These are phyloP conservation scores for Strix aluco DNA, from an alignment of 2,113 vertebrate genomes.

Conservation along the genomic window DNA sequence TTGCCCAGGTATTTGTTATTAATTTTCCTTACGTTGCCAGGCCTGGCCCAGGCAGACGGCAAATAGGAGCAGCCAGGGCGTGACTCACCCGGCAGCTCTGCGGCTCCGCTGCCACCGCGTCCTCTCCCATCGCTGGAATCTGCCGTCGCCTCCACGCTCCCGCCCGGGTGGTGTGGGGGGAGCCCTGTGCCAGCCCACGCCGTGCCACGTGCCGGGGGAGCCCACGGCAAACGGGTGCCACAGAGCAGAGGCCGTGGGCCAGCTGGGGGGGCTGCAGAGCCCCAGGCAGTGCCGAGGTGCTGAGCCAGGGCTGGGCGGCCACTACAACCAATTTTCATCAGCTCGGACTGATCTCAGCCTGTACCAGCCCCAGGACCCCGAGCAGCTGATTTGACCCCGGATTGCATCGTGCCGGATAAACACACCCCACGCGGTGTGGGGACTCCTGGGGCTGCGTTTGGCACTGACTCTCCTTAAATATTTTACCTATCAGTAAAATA, in stretches of 20 bases:
- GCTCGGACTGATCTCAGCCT: background rate
- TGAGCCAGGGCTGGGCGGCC: background rate
- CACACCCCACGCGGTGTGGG: fast-evolving
- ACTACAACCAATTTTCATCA: fast-evolving
- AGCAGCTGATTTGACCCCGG: background rate
- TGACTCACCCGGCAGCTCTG: background rate
- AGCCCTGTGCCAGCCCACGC: fast-evolving
- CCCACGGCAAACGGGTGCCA: fast-evolving
- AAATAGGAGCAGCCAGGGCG: background rate
- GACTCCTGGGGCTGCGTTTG: background rate
- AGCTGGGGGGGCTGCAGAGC: background rate
- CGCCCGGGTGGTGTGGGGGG: background rate
- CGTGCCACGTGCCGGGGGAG: background rate
- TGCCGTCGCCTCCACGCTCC: background rate
- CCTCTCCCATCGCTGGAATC: slow-evolving; percentile 47
- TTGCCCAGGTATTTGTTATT: slow-evolving; percentile 14
- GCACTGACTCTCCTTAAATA: background rate
- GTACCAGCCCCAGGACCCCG: background rate
- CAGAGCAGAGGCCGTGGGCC: fast-evolving
- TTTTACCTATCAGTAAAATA: background rate
- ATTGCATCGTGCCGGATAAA: fast-evolving
- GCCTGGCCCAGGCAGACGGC: background rate
- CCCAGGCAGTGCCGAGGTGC: fast-evolving
- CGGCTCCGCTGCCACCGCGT: background rate
- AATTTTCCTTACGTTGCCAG: background rate